Base-by-base conservation (phyloP, 1,140 invertebrate genomes). In the Diuraphis noxia region DNA sequence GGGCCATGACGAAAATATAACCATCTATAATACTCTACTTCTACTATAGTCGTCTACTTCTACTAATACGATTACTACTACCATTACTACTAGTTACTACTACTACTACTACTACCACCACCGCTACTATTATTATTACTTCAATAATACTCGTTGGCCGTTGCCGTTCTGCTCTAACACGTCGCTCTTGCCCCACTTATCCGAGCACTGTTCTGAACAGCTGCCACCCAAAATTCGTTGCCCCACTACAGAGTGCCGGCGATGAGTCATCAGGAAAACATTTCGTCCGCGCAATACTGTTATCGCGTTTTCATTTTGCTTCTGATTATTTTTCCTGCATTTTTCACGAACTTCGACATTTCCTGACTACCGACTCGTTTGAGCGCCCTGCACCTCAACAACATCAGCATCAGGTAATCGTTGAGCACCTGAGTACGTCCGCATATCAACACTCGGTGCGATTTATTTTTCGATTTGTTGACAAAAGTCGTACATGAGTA, bases 211-310 rank as follows among this genome's bases (percentile, higher is more conserved):
- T 34, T 72, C 30, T 13, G 4, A 72, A n/a, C 56, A 72, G 56
- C 56, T 72, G 30, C 56, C 56, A 72, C 56, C 56, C 56, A 72
- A 72, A 72, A 72, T n/a, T 72, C 56, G 56, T 72, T 72, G 30
- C 56, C 56, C 56, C 56, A 72, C 56, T 72, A 72, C 56, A n/a
- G 13, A 72, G 56, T 72, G 56, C 56, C 56, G 56, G 56, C 43
- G 21, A 86, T 86, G 84, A 86, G 84, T 86, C 84, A 86, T 52
- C 43, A 36, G 43, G 9, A 36, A 86, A 86, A 86, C 43, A 86
- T 86, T 34, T 86, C 43, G 21, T 46, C n/a, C n/a, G 49, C 46
- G n/a, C 19, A 86, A 10, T 79, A 79, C 21, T 13, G 25, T 86
- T 86, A 49, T 52, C 82, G 82, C 17, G 79, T 84, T 84, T 84